phyloP scores from a whole-genome alignment of 2,113 vertebrate species.

The Orientallactaga bullata region DNA sequence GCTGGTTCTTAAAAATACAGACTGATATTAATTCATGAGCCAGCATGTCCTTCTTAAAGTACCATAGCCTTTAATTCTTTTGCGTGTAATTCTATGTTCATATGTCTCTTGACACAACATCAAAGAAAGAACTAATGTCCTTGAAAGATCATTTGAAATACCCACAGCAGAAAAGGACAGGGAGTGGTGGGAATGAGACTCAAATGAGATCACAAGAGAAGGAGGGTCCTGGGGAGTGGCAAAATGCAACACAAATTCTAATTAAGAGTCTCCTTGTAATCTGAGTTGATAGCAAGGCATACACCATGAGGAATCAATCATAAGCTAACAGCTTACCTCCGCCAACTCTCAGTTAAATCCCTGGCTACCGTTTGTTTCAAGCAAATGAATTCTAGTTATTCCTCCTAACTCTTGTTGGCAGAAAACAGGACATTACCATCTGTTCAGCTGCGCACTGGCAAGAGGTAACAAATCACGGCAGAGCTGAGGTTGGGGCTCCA shows the following conservation, averaged over 20 bases:
- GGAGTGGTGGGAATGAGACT: constrained; percentile 1
- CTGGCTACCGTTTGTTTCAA: constrained; percentile 46
- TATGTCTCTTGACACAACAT: not conserved
- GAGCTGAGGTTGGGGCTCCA: not conserved
- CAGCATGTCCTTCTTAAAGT: not conserved
- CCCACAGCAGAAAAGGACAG: not conserved
- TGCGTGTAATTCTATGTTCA: not conserved
- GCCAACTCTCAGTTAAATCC: constrained; percentile 79
- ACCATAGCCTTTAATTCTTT: not conserved
- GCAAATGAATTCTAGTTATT: constrained; percentile 82
- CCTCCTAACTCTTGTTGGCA: constrained; percentile 84
- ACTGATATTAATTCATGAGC: not conserved
- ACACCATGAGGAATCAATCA: constrained; percentile 73
- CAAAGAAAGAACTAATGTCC: not conserved
- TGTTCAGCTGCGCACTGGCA: constrained; percentile 79
- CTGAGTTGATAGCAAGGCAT: constrained; percentile 48
- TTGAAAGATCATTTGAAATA: constrained; percentile 25
- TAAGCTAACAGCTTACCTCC: constrained; percentile 78
- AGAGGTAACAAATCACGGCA: constrained; percentile 35
- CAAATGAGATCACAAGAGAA: not conserved
- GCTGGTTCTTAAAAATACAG: not conserved
- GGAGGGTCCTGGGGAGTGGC: not conserved
- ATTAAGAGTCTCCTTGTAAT: constrained; percentile 58
- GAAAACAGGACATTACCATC: constrained; percentile 81
- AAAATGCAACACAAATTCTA: constrained; percentile 2